Conservation (phyloP, 2,888 invertebrate genomes). For the Osmoderma eremita region DNA sequence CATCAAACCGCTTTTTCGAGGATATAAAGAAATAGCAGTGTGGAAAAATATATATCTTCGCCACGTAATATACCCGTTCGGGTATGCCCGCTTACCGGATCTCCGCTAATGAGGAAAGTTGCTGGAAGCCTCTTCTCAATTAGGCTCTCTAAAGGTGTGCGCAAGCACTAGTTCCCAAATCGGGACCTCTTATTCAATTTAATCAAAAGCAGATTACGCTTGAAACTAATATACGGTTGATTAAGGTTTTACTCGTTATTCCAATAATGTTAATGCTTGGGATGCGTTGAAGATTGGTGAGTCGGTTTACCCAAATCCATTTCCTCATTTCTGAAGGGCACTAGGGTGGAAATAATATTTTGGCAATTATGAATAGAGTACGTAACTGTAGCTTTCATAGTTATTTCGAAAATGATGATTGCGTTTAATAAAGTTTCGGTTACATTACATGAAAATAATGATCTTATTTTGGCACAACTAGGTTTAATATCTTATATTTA, state of each 20-base stretch:
- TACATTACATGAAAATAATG: no score
- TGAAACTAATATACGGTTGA: constrained; percentile 27
- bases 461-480: no score
- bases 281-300: constrained; percentile 1
- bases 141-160: constrained; percentile 2
- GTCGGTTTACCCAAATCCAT: constrained; percentile 4
- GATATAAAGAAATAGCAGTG: no score
- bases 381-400: no score
- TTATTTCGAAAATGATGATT: no score
- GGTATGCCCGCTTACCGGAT: neutral
- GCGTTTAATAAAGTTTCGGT: no score
- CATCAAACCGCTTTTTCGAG: no score
- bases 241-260: constrained; percentile 22
- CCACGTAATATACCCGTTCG: neutral
- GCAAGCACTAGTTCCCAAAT: neutral
- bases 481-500: no score
- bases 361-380: neutral
- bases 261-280: constrained; percentile 10
- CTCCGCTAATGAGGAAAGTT: constrained; percentile 1
- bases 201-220: constrained; percentile 29
- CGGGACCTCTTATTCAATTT: constrained; percentile 21
- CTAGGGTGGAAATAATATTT: constrained; percentile 11
- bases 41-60: no score
- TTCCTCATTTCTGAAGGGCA: neutral
- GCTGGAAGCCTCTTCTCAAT: constrained; percentile 21